Conservation (phyloP, 2,797 vertebrate species). For the Cynodonichthys magdalenae region DNA sequence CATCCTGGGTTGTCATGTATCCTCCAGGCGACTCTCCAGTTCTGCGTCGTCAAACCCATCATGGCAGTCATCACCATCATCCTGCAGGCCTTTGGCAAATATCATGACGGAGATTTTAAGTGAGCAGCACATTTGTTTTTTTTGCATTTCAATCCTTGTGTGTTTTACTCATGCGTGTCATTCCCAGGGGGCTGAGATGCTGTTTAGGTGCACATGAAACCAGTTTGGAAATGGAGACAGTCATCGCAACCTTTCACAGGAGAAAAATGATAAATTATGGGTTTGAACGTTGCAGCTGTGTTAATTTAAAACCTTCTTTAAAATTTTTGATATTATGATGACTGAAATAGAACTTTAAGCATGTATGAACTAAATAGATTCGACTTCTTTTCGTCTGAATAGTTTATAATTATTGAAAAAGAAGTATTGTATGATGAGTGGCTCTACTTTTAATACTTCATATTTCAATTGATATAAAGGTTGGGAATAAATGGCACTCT, state of each 20-base stretch:
- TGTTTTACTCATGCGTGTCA: conserved; percentile 24
- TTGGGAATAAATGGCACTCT: conserved; percentile 32
- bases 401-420: conserved; percentile 22
- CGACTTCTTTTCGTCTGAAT: conserved; percentile 13
- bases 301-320: background rate
- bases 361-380: conserved; percentile 10
- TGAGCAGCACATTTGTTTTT: conserved; percentile 74
- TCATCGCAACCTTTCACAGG: conserved; percentile 35
- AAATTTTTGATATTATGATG: conserved; percentile 19
- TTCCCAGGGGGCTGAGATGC: conserved; percentile 39
- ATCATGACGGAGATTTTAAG: conserved; percentile 97
- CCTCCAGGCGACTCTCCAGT: conserved; percentile 94
- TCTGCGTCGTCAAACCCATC: conserved; percentile 96
- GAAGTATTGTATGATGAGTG: conserved; percentile 7
- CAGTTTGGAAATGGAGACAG: conserved; percentile 41
- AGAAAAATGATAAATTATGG: conserved; percentile 22
- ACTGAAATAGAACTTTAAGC: conserved; percentile 17
- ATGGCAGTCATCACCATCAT: conserved; percentile 94
- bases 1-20: conserved; percentile 46
- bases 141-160: conserved; percentile 29
- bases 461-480: conserved; percentile 33
- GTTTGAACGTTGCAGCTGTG: conserved; percentile 27
- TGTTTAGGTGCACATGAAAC: conserved; percentile 39
- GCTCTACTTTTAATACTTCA: conserved; percentile 37
- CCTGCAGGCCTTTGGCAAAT: conserved; percentile 94